Conservation (phyloP, 1,140 invertebrate genomes). For the Plectrocnemia conspersa region DNA sequence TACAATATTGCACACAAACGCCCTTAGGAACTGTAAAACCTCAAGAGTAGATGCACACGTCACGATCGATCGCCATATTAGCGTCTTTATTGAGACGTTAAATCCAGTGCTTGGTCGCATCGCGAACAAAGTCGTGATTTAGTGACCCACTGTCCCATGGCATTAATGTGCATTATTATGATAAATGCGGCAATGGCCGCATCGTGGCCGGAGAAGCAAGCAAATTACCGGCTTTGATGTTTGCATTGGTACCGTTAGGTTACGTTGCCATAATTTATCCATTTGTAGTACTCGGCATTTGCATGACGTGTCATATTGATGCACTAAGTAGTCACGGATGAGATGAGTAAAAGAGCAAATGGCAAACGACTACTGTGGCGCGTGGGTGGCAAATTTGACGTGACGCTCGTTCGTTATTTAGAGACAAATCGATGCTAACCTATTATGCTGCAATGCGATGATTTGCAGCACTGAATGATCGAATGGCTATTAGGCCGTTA, state of each 20-base stretch:
- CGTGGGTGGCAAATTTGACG: too few relatives aligned
- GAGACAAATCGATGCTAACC: too few relatives aligned
- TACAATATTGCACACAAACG: too few relatives aligned
- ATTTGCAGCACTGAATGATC: too few relatives aligned
- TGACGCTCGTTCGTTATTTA: too few relatives aligned
- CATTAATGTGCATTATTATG: slow-evolving; percentile 7
- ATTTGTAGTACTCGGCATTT: not conserved
- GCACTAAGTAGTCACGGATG: slow-evolving; percentile 17
- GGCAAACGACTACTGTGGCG: too few relatives aligned
- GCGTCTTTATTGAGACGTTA: slow-evolving; percentile 7
- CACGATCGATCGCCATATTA: not conserved
- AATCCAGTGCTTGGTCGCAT: too few relatives aligned
- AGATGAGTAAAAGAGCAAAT: slow-evolving; percentile 21
- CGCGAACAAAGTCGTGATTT: slow-evolving; percentile 4
- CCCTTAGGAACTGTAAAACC: too few relatives aligned
- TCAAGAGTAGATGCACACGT: too few relatives aligned
- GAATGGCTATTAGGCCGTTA: too few relatives aligned
- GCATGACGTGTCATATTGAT: slow-evolving; percentile 27
- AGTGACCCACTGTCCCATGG: slow-evolving; percentile 7
- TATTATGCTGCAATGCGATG: too few relatives aligned
- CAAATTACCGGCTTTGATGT: slow-evolving; percentile 7
- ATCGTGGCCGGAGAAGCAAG: not conserved
- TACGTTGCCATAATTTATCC: not conserved
- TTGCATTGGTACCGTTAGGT: slow-evolving; percentile 8
- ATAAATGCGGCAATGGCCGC: too few relatives aligned